A percentile compares a stretch with the other conserved stretches of the same genome.
These are phyloP conservation scores for Calonectris borealis DNA, from an alignment of 2,113 vertebrate genomes.

Conservation along the genomic window DNA sequence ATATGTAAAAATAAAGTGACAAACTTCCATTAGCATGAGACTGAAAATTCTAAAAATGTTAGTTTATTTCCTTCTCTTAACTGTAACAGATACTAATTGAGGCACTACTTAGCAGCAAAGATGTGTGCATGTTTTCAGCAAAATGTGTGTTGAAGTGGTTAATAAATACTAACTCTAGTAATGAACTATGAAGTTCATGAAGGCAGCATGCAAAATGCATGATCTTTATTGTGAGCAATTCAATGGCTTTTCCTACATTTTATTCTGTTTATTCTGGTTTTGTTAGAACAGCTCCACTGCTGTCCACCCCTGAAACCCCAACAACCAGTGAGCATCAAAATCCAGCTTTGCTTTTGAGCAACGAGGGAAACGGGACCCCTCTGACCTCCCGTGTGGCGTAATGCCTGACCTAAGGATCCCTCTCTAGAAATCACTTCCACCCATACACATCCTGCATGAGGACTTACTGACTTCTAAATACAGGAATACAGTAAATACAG, in stretches of 20 bases:
- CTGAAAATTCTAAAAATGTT: neutral
- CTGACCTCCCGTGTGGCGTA: rapidly evolving
- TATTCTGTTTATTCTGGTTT: neutral
- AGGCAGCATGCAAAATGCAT: neutral
- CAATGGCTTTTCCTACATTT: neutral
- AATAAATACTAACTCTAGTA: neutral
- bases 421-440: neutral
- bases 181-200: neutral
- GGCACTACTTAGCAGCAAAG: neutral
- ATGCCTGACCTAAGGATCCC: neutral
- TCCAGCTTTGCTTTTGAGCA: neutral
- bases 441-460: neutral
- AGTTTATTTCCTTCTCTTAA: neutral
- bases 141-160: neutral
- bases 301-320: neutral
- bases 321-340: neutral
- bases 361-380: neutral
- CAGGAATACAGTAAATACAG: neutral
- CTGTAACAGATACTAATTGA: neutral
- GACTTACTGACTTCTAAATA: neutral
- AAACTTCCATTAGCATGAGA: neutral
- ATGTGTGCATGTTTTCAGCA: neutral
- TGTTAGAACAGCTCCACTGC: neutral
- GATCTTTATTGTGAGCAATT: neutral
- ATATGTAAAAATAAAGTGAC: neutral